Evolutionary conservation across 2,888 invertebrate species (phyloP).

Genomic region (Tribolium freemani): DNA sequence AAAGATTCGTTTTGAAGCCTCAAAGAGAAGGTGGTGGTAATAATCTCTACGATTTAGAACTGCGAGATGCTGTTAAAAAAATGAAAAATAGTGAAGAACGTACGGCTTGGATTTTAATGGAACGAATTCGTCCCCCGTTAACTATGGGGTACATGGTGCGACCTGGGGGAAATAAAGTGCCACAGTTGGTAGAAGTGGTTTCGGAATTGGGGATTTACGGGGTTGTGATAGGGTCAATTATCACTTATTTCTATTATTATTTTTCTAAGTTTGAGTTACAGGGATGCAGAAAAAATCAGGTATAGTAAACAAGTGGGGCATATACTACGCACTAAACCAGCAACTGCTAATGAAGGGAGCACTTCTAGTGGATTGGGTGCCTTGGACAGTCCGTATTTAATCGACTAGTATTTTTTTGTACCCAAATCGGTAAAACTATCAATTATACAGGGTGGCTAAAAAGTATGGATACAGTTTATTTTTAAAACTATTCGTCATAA

Average conservation of each 20-base stretch:
- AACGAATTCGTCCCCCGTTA: constrained; percentile 86
- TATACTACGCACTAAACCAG: constrained; percentile 90
- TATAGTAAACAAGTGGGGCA: constrained; percentile 88
- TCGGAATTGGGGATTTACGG: constrained; percentile 98
- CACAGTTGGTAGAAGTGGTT: constrained; percentile 79
- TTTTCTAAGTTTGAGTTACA: constrained; percentile 60
- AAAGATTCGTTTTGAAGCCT: constrained; percentile 93
- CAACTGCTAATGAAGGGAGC: constrained; percentile 92
- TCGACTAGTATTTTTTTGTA: constrained; percentile 66
- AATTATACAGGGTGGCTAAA: too few species aligned
- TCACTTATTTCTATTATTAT: background rate
- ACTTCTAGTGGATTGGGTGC: constrained; percentile 92
- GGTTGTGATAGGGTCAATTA: constrained; percentile 85
- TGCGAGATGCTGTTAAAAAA: constrained; percentile 74
- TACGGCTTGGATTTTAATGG: constrained; percentile 95
- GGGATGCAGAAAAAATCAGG: constrained; percentile 75
- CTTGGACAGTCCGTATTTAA: constrained; percentile 89
- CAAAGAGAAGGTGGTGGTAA: constrained; percentile 98
- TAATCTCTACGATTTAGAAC: constrained; percentile 89
- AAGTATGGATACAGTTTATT: too few species aligned
- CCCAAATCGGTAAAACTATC: background rate
- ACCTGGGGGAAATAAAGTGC: constrained; percentile 72
- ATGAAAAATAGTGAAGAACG: constrained; percentile 81
- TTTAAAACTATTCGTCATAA: too few species aligned
- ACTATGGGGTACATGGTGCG: constrained; percentile 85